Base-by-base conservation (phyloP, 2,888 invertebrate species). In the Pterobdella sp. region DNA sequence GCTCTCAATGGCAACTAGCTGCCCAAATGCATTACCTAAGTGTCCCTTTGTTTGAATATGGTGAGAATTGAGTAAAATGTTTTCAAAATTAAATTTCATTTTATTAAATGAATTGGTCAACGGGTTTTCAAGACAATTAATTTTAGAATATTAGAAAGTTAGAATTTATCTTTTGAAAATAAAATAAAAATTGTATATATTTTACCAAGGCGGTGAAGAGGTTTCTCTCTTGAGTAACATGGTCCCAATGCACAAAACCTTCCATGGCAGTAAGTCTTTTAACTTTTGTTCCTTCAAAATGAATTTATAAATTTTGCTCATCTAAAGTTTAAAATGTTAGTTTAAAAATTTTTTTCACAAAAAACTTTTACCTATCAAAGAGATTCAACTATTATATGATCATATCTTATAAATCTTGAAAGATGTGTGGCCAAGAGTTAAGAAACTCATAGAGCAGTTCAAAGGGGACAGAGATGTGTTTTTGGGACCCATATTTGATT, bases 401-500 rank as follows among this genome's bases (percentile, higher is more conserved):
- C 22, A 42, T 42, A 42, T 42, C 22, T 22, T 42, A 14, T 42
- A 42, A 14, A 7, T 7, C 10, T 22, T 42, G 49, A 42, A 56
- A 56, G 60, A 56, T 22, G 60, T 56, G 60, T 56, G 60, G 60
- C 7, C 10, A 18, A 42, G 18, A 18, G 18, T 42, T 7, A 18
- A 14, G 42, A 7, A 42, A 18, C 18, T 42, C 10, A 74, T 73
- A 71, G 67, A 74, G 14, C 34, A 36, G n/a, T 29, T 31, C 4
- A 26, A 42, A 14, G 73, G 72, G 29, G 32, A 64, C 14, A 37
- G 79, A 3, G 77, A 79, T 36, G 74, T 79, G 7, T 68, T 80
- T 4, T 65, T 75, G 34, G 81, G 81, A 37, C 79, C 81, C n/a
- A 76, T 76, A 26, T 81, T 77, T 77, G 81, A 81, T 73, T 71